Evolutionary conservation across 2,797 vertebrate genomes (phyloP).

Genomic region (Myripristis murdjan): DNA sequence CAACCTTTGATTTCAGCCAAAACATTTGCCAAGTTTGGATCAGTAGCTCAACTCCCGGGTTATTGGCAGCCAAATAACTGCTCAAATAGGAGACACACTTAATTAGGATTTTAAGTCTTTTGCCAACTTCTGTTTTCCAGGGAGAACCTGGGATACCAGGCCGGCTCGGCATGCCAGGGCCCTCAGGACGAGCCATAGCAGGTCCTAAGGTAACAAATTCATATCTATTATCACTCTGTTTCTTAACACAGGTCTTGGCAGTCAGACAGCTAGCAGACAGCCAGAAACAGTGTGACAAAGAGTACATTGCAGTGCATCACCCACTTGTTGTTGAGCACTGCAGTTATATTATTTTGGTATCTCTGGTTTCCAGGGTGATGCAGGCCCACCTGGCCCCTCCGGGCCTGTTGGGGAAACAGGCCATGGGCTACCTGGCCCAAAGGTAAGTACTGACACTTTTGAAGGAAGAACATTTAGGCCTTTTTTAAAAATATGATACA

Average conservation of each 20-base stretch:
- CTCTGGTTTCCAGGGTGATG: constrained; percentile 86
- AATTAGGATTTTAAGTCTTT: constrained; percentile 15
- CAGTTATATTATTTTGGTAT: constrained; percentile 35
- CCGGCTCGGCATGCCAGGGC: constrained; percentile 89
- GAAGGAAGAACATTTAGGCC: neutral
- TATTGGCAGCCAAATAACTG: constrained; percentile 14
- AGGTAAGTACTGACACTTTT: constrained; percentile 80
- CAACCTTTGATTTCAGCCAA: constrained; percentile 27
- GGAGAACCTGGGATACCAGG: constrained; percentile 91
- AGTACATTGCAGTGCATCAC: constrained; percentile 29
- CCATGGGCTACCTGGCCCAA: constrained; percentile 91
- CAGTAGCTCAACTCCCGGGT: neutral
- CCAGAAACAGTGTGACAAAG: constrained; percentile 38
- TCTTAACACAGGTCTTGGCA: constrained; percentile 45
- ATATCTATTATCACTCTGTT: constrained; percentile 37
- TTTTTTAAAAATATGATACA: neutral
- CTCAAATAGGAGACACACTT: constrained; percentile 14
- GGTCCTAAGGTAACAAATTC: constrained; percentile 90
- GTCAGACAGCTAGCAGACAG: constrained; percentile 17
- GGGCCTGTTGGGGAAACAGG: constrained; percentile 92
- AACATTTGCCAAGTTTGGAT: constrained; percentile 9
- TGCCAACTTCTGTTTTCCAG: constrained; percentile 71
- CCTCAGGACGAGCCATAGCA: constrained; percentile 89
- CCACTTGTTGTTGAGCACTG: constrained; percentile 13
- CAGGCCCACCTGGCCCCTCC: constrained; percentile 86